Conservation (phyloP, 2,797 vertebrate genomes). For the Cyclura pinguis region DNA sequence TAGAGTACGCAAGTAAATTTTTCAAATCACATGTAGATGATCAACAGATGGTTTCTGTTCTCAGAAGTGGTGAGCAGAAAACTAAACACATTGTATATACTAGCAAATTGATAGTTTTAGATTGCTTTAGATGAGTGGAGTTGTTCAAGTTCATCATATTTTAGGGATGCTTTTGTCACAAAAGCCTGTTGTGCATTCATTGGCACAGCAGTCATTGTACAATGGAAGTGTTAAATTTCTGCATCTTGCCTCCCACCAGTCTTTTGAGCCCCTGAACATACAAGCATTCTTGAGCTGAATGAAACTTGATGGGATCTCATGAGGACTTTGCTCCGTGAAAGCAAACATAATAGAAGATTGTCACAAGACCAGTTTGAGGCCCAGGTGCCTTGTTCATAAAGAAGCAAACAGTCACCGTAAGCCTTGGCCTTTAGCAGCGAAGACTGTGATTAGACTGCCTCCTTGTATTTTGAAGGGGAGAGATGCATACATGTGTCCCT, state of each 20-base stretch:
- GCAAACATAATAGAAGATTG: background rate
- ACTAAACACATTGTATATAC: background rate
- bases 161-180: background rate
- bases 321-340: slow-evolving; percentile 6
- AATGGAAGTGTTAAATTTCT: background rate
- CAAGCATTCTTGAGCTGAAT: background rate
- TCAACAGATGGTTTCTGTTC: background rate
- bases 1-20: background rate
- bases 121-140: background rate
- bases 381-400: background rate
- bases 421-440: background rate
- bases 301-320: background rate
- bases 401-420: background rate
- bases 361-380: background rate
- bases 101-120: too few relatives aligned
- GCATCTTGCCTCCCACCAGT: background rate
- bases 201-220: background rate
- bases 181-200: background rate
- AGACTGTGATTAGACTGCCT: background rate
- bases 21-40: background rate
- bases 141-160: background rate
- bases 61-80: background rate
- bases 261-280: background rate
- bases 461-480: background rate
- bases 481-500: background rate